Percentiles rank a stretch among this genome's conserved stretches.
phyloP scores from a whole-genome alignment of 2,888 invertebrate species.

The Rhagonycha fulva region DNA sequence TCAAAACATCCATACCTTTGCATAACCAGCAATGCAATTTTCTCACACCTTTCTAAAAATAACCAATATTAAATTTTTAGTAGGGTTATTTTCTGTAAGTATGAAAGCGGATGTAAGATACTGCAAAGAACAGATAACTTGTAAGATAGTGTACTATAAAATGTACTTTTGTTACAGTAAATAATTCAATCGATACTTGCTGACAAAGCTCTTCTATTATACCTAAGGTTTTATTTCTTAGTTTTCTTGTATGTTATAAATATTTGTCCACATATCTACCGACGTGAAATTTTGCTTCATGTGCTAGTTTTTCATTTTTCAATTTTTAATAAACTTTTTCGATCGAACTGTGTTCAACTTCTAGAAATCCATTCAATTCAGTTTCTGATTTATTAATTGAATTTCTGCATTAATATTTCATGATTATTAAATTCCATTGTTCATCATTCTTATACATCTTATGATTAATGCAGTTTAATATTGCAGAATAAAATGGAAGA shows the following conservation, averaged over 20 bases:
- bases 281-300: not conserved
- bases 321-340: not conserved
- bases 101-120: not conserved
- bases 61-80: not conserved
- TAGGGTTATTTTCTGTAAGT: not conserved
- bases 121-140: not conserved
- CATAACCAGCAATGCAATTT: not conserved
- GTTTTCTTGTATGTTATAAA: not conserved
- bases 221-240: not conserved
- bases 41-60: not conserved
- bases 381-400: not conserved
- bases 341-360: not conserved
- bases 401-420: not conserved
- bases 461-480: not conserved
- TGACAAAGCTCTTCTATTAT: not conserved
- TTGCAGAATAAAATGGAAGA: not conserved
- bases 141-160: not conserved
- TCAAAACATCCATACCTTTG: not conserved
- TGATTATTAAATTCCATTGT: not conserved
- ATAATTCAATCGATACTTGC: conserved; percentile 2
- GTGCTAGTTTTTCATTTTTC: not conserved
- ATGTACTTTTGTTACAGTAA: not conserved
- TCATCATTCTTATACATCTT: not conserved
- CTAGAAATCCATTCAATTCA: not conserved
- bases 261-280: not conserved